Base-by-base conservation (phyloP, 2,113 vertebrate species). In the Melanerpes aurifrons region DNA sequence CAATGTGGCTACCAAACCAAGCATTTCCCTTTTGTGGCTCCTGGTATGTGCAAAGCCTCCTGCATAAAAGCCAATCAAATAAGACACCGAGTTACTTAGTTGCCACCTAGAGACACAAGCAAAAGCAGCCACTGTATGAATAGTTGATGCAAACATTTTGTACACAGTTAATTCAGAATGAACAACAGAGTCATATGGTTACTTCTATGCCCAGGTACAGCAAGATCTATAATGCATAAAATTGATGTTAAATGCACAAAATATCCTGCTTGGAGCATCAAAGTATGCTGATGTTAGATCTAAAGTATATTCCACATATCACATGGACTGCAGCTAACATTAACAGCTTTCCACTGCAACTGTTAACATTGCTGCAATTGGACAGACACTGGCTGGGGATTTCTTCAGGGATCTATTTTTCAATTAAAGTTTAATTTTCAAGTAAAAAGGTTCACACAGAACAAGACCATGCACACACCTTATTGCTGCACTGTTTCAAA, bases 11-110 rank as follows among this genome's bases (percentile, higher is more conserved):
- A 90, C 92, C 92, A 92, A 94, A 90, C 77, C 70, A 86, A 82
- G 76, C 0, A 0, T 70, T 84, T 86, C 56, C 86, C 56, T 93
- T 93, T 66, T 1, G 0, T 63, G 80, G 66, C 82, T 93, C 78
- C 22, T 2, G 71, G 70, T 43, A 86, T 62, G 73, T 82, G 80
- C 25, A 92, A 95, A 94, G 70, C 63, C 80, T 86, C 69, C 90
- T 94, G 82, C 87, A 71, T 92, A 93, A 95, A 96, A 95, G 86
- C 71, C 95, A 95, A 87, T 96, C 90, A 94, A 92, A 86, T 74
- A 87, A 94, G 87, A 93, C 89, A 94, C 47, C 1, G 11, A 96
- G 73, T 72, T 80, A 73, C 45, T 85, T 74, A 89, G 74, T 92
- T 94, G 69, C 71, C 89, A 90, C 72, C 91, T 80, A 61, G 80